Base-by-base conservation (phyloP, 2,797 vertebrate genomes). In the Emydoidea blandingii region DNA sequence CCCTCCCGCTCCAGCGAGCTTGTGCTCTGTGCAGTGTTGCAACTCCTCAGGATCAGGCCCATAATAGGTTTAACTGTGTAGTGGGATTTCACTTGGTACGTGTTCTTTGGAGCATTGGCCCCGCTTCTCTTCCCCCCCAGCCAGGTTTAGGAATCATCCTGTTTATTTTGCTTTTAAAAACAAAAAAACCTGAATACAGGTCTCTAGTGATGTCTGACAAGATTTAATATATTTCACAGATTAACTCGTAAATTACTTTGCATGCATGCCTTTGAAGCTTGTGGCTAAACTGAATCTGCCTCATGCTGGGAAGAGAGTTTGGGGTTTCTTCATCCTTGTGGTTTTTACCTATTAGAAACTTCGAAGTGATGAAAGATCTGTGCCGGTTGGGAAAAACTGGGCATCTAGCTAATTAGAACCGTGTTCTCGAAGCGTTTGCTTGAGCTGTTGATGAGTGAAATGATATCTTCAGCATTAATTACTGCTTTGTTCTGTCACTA, bases 401-500 rank as follows among this genome's bases (percentile, higher is more conserved):
- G 27, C 6, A 23, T 21, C 37, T 12, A 25, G 84, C 65, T 78
- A 59, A 57, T 27, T 47, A 90, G 44, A 93, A 84, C 76, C 47
- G 47, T n/a, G 83, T 79, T 89, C 85, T 91, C 53, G 31, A 54
- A 81, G 92, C 88, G 53, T 76, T 90, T 29, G 76, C 91, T 27
- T 5, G 76, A 89, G 89, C 86, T 59, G 62, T 59, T 92, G 79
- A 29, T 88, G 85, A 94, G 81, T 85, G 62, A 18, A 1, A 2
- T 16, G 79, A 27, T 3, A 9, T 29, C 90, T 37, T 59, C 83
- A 83, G 78, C 2, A 0, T 72, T 90, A 91, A 90, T 49, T 84
- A 87, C 83, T 49, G 81, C 81, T 91, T 87, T 80, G 87, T 90
- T 82, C 59, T 57, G 25, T 8, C 44, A 23, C 49, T 92, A 93